A percentile compares a stretch with the other conserved stretches of the same genome.
phyloP scores from a whole-genome alignment of 1,140 invertebrate genomes.

The Microvelia longipes region DNA sequence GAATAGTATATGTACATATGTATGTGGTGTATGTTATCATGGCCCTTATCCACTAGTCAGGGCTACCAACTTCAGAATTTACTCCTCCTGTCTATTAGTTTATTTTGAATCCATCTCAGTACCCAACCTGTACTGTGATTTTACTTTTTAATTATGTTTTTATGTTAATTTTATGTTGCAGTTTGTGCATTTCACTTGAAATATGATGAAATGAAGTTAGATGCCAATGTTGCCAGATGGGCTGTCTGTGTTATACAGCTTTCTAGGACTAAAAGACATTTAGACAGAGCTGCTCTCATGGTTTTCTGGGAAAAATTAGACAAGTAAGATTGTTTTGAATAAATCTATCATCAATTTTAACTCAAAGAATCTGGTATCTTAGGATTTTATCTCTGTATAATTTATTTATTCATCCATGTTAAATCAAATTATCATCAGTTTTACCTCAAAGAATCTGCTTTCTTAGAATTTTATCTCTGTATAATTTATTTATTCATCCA shows the following conservation, averaged over 20 bases:
- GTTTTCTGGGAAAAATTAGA: slow-evolving; percentile 95
- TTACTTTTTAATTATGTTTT: no score
- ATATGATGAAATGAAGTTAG: slow-evolving; percentile 86
- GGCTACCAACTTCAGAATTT: no score
- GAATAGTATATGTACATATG: no score
- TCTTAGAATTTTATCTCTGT: neutral
- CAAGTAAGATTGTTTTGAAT: slow-evolving; percentile 42
- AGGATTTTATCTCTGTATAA: neutral
- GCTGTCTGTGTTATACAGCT: slow-evolving; percentile 84
- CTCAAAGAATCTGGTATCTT: neutral
- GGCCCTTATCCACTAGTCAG: no score
- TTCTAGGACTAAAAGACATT: slow-evolving; percentile 83
- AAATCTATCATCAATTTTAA: neutral
- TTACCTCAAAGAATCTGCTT: neutral
- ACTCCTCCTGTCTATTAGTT: no score
- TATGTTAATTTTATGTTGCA: slow-evolving; percentile 31
- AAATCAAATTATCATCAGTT: neutral
- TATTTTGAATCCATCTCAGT: no score
- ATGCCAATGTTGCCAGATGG: slow-evolving; percentile 90
- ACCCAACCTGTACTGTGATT: no score
- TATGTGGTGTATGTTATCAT: no score
- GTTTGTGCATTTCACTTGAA: slow-evolving; percentile 96
- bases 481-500: neutral
- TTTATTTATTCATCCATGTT: neutral
- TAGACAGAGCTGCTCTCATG: slow-evolving; percentile 88